Base-by-base conservation (phyloP, 1,140 invertebrate species). In the Drosophila nikananu region DNA sequence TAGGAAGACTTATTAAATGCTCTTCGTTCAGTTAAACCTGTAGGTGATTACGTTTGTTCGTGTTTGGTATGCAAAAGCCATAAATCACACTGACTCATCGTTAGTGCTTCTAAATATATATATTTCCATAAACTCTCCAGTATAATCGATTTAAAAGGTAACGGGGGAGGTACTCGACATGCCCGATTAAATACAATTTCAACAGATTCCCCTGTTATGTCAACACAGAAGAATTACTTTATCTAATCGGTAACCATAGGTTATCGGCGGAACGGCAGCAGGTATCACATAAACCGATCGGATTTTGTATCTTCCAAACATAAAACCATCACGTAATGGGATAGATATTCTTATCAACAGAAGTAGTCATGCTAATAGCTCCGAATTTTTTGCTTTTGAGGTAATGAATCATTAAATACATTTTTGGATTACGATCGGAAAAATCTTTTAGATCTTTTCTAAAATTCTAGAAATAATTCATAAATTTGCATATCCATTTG, bases 101-200 rank as follows among this genome's bases (percentile, higher is more conserved):
- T 41, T n/a, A 25, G n/a, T 21, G n/a, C 39, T 48, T 51, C 52
- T 52, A 41, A 73, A 73, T 30, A 59, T 59, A 58, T 59, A 66
- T 59, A 77, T 77, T 59, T 46, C 13, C 30, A 48, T 55, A 66
- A 52, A 59, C 46, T 46, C 15, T 13, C 23, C n/a, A 54, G 61
- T 73, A 67, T 73, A 44, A 73, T 73, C 67, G 15, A 6, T 19
- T 72, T 57, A 30, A 37, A 30, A 25, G 54, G 54, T 25, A 23
- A n/a, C 17, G 19, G 52, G 27, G 27, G 46, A 27, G 48, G 35
- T 54, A 49, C 68, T 46, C 17, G 32, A 21, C 27, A 41, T 62
- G 35, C 32, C 27, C 27, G 49, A 41, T 63, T 55, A 21, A 57
- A 61, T 44, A 25, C 8, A 71, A 68, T 86, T 83, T 65, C 54